Base-by-base conservation (phyloP, 1,140 invertebrate species). In the Caerostris darwini region DNA sequence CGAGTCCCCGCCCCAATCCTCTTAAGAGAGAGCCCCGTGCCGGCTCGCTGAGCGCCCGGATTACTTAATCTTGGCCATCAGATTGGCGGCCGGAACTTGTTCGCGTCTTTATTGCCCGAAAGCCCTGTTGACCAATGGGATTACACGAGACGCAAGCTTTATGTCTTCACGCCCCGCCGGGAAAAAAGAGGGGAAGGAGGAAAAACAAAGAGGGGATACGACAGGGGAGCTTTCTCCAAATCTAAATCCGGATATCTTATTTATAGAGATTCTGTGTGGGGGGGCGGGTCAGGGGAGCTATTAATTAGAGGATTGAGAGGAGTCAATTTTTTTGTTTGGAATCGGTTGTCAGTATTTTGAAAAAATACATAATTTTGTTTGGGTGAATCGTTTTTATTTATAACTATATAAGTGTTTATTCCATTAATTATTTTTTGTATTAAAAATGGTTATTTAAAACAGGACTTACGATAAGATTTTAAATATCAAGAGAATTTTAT, bases 21-120 rank as follows among this genome's bases (percentile, higher is more conserved):
- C 86, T 94, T 94, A 94, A 94, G 85, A 94, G 92, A 82, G 85
- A 50, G 83, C 50, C 64, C 71, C 92, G 92, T 94, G 92, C 92
- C 92, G 92, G 86, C 86, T 94, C 92, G 86, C 17, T 94, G 92
- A 86, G 85, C 89, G 89, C 94, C 82, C 88, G 88, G 88, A 90
- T 94, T 94, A 94, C 89, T 94, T 91, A 94, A 90, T 91, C 89
- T 90, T 90, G 81, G 82, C 82, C 88, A 90, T 94, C 88, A 85
- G 93, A 91, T 91, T 86, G 88, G 89, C 94, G 89, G 88, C 89
- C 94, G 89, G 88, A 94, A 94, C 89, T 90, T 90, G 94, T 90
- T 91, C 89, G 94, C 89, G 89, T 94, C 88, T 94, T 90, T 94
- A 91, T 91, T 85, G 83, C 89, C 83, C 77, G 64, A 94, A 94